These are phyloP conservation scores for Pseudomugil tenellus DNA, from an alignment of 2,797 vertebrate species.

Conservation along the genomic window DNA sequence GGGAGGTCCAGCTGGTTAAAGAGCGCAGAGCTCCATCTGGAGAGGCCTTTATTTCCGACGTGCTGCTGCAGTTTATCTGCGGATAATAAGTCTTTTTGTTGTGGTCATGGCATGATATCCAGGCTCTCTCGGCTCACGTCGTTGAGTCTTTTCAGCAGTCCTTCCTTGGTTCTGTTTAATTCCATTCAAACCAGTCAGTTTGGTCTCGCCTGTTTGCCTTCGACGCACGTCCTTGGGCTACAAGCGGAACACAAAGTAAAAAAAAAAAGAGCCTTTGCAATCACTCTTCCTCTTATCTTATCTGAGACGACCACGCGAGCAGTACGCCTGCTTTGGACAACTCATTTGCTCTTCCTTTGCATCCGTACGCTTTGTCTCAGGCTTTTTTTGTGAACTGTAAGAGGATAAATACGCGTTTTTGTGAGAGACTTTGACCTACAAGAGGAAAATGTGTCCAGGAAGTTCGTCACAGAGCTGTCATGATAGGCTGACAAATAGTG, in stretches of 20 bases:
- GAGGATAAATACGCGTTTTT: conserved; percentile 22
- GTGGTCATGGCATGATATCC: conserved; percentile 68
- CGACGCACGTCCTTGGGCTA: conserved; percentile 66
- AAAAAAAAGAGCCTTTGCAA: conserved; percentile 37
- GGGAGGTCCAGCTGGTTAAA: conserved; percentile 62
- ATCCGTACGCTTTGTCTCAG: background rate
- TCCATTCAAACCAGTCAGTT: conserved; percentile 38
- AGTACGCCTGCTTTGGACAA: conserved; percentile 17
- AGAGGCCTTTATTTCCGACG: conserved; percentile 64
- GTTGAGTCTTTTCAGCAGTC: conserved; percentile 16
- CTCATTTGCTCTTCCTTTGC: conserved; percentile 3
- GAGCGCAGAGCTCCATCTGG: conserved; percentile 58
- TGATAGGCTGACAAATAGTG: conserved; percentile 54
- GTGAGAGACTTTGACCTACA: conserved; percentile 34
- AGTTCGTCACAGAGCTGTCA: conserved; percentile 73
- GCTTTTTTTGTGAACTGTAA: conserved; percentile 19
- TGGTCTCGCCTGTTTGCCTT: conserved; percentile 25
- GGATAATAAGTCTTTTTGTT: conserved; percentile 32
- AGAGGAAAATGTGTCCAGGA: conserved; percentile 72
- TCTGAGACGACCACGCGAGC: conserved; percentile 35
- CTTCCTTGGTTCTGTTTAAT: conserved; percentile 11
- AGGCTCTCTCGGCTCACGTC: conserved; percentile 27
- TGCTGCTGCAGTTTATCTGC: conserved; percentile 59
- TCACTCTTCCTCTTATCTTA: conserved; percentile 42
- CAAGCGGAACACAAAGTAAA: conserved; percentile 46